Evolutionary conservation across 2,888 invertebrate species (phyloP).

Genomic region (Sericinus montela): DNA sequence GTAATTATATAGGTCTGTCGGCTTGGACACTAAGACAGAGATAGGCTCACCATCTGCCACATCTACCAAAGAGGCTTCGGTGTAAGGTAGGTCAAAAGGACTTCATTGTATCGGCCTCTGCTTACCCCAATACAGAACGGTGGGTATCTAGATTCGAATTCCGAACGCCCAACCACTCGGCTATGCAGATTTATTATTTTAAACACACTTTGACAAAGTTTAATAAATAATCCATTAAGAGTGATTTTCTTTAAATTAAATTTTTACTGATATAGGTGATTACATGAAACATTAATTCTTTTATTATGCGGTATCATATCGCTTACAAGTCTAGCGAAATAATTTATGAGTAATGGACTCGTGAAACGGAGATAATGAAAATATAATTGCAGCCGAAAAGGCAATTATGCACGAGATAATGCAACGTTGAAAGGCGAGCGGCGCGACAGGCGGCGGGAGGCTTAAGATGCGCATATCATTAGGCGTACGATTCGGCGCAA

Average conservation of each 20-base stretch:
- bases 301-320: not conserved
- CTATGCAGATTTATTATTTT: too few species aligned
- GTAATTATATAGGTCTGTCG: too few species aligned
- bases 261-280: not conserved
- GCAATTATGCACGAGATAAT: conserved; percentile 11
- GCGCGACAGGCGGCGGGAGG: conserved; percentile 11
- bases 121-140: too few species aligned
- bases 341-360: not conserved
- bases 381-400: conserved; percentile 3
- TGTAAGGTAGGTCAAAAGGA: too few species aligned
- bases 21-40: too few species aligned
- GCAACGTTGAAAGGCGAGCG: conserved; percentile 7
- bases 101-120: too few species aligned
- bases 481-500: not conserved
- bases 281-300: conserved; percentile 2
- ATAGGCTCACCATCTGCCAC: too few species aligned
- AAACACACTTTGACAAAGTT: too few species aligned
- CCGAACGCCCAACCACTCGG: too few species aligned
- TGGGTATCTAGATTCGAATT: too few species aligned
- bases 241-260: not conserved
- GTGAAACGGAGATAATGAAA: conserved; percentile 1
- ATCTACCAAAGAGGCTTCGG: too few species aligned
- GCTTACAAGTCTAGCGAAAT: not conserved
- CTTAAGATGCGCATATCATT: conserved; percentile 19
- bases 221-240: too few species aligned